Evolutionary conservation across 2,797 vertebrate genomes (phyloP), one percentile per base, ranked within the genome.

Genomic region (Helicolenus hilgendorfi): DNA sequence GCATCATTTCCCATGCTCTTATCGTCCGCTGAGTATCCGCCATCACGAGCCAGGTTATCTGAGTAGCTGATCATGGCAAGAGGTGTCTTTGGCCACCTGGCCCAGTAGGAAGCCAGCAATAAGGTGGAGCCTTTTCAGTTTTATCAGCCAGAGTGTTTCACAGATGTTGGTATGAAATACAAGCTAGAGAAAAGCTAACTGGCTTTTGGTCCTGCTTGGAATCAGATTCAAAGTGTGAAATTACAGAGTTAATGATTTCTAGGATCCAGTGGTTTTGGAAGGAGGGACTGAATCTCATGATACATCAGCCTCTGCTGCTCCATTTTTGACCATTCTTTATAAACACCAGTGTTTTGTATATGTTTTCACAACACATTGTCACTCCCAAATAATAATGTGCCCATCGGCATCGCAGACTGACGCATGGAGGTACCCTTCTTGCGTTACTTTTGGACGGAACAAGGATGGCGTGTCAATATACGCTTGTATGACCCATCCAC

Each of bases 1-100:
- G 88, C 68, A 53, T 87, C 29, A 27, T 92, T 92, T 89, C 72
- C 81, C 75, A 64, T 84, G 58, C 72, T 81, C 82, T 85, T 77
- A 84, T 85, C 84, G 20, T 74, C 67, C 6, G 18, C 63, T 77
- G 67, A 72, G 58, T 36, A 64, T 45, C 56, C 33, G 31, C 14
- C 78, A 72, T 87, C 81, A 68, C 6, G 14, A 72, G 73, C 76
- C 85, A 72, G 80, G 63, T 64, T 68, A 72, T 88, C 75, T 75
- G 45, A 24, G 71, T 20, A 26, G 45, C 76, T 62, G 56, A 85
- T 86, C 72, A 14, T 8, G n/a, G 26, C 38, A 26, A 36, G 70
- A 70, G 58, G 41, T 77, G 76, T 75, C 71, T 83, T 63, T 38
- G 60, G 18, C 53, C 41, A 64, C 63, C 55, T 73, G 77, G 27